Evolutionary conservation across 2,797 vertebrate species (phyloP).

Genomic region (Leucoraja ocellata): DNA sequence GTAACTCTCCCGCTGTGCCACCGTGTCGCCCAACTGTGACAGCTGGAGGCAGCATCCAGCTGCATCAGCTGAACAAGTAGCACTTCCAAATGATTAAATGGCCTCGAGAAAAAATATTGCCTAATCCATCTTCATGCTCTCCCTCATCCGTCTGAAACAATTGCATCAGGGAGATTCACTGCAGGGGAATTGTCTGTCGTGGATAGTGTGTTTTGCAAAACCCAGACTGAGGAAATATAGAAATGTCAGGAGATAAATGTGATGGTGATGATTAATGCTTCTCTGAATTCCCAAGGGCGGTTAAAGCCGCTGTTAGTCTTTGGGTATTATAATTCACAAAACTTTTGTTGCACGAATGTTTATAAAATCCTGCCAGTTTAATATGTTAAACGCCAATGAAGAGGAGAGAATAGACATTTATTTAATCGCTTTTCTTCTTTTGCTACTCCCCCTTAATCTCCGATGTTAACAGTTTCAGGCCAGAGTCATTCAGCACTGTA

Average conservation of each 20-base stretch:
- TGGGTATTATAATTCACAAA: background rate
- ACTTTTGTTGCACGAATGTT: background rate
- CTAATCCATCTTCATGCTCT: conserved; percentile 21
- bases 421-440: background rate
- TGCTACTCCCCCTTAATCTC: background rate
- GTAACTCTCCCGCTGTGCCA: too few species aligned
- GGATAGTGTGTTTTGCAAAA: background rate
- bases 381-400: background rate
- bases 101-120: background rate
- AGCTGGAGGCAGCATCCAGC: background rate
- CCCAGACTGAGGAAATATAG: background rate
- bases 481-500: too few species aligned
- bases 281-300: background rate
- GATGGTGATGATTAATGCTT: background rate
- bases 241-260: background rate
- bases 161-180: background rate
- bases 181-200: background rate
- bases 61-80: background rate
- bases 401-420: background rate
- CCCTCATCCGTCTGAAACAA: background rate
- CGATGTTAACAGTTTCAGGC: background rate
- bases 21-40: too few species aligned
- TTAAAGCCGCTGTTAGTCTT: background rate
- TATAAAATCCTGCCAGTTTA: background rate
- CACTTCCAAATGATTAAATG: conserved; percentile 3